Evolutionary conservation across 2,113 vertebrate species (phyloP).

Genomic region (Paraplagusia blochii): DNA sequence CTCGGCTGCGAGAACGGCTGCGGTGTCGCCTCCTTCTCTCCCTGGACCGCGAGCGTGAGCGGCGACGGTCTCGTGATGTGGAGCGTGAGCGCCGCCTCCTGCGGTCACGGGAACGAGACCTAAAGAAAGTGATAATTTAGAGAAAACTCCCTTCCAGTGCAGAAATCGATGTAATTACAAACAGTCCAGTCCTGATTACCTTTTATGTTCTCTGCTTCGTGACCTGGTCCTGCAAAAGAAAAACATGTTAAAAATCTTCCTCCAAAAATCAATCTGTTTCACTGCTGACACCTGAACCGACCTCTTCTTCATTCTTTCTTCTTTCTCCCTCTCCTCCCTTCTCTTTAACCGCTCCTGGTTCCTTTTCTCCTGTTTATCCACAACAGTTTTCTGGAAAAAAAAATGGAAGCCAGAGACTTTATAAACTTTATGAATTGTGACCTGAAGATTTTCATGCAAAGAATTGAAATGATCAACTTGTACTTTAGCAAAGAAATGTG

Average conservation of each 20-base stretch:
- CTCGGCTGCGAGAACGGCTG: conserved; percentile 86
- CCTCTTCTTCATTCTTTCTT: conserved; percentile 83
- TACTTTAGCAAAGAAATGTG: not conserved
- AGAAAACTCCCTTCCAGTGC: too few species aligned
- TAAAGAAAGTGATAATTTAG: conserved; percentile 40
- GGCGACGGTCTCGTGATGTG: conserved; percentile 79
- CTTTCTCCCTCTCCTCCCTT: conserved; percentile 93
- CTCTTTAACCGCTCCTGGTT: conserved; percentile 94
- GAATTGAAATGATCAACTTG: not conserved
- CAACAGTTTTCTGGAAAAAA: conserved; percentile 87
- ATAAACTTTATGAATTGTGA: too few species aligned
- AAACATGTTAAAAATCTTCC: not conserved
- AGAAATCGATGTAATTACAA: not conserved
- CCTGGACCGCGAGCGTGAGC: conserved; percentile 82
- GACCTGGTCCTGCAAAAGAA: conserved; percentile 83
- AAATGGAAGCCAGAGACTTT: not conserved
- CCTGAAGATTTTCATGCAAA: not conserved
- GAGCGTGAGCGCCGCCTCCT: conserved; percentile 83
- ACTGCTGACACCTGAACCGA: conserved; percentile 24
- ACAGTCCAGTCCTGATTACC: conserved; percentile 41
- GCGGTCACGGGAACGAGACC: conserved; percentile 89
- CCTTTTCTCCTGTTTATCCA: conserved; percentile 94
- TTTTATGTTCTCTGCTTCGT: conserved; percentile 85
- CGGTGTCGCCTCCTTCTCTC: conserved; percentile 87
- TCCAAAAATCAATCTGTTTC: not conserved